phyloP scores from a whole-genome alignment of 2,888 invertebrate genomes.

The Eucriotettix oculatus region DNA sequence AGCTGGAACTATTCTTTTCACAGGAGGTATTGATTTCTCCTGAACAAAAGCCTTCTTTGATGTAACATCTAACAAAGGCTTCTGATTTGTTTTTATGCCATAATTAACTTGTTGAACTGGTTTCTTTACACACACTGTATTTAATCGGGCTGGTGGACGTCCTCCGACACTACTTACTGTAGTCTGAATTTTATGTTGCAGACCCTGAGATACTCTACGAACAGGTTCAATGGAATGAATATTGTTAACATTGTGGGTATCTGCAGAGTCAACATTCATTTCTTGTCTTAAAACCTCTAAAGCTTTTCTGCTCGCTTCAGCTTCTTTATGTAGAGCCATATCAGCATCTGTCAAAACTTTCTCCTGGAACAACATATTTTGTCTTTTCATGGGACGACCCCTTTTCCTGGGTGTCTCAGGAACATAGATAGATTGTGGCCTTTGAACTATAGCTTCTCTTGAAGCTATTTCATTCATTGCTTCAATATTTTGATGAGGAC shows the following conservation, averaged over 20 bases:
- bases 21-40: too few species aligned
- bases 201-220: too few species aligned
- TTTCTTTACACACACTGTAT: too few species aligned
- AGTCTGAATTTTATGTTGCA: too few species aligned
- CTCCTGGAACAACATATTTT: slow-evolving; percentile 12
- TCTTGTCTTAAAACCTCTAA: slow-evolving; percentile 28
- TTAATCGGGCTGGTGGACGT: too few species aligned
- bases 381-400: slow-evolving; percentile 12
- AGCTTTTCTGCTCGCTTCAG: slow-evolving; percentile 27
- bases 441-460: background rate
- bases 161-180: too few species aligned
- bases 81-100: too few species aligned
- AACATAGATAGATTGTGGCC: slow-evolving; percentile 1
- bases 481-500: slow-evolving; percentile 1
- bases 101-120: too few species aligned
- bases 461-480: slow-evolving; percentile 1
- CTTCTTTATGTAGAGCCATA: slow-evolving; percentile 19
- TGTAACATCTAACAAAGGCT: too few species aligned
- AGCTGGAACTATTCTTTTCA: too few species aligned
- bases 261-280: slow-evolving; percentile 21
- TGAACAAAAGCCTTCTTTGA: too few species aligned
- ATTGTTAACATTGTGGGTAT: slow-evolving; percentile 13
- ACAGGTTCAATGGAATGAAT: too few species aligned
- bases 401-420: slow-evolving; percentile 8
- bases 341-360: slow-evolving; percentile 14